phyloP scores from a whole-genome alignment of 2,888 invertebrate genomes.

The Thera obeliscata region DNA sequence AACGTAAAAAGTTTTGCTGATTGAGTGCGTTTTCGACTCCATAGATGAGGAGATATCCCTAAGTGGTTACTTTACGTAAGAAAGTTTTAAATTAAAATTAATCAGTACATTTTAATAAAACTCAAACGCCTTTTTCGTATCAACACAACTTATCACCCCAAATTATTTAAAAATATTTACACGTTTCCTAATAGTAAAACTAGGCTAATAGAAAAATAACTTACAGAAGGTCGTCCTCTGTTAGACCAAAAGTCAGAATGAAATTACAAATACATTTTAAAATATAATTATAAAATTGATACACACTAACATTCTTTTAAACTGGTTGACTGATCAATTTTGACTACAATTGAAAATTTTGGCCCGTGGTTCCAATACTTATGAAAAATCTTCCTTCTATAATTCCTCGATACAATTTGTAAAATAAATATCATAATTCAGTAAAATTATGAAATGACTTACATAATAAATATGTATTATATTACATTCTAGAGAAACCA shows the following conservation, averaged over 20 bases:
- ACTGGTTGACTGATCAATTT: slow-evolving; percentile 68
- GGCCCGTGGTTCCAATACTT: slow-evolving; percentile 72
- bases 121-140: slow-evolving; percentile 65
- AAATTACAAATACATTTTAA: slow-evolving; percentile 24
- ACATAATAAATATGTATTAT: slow-evolving; percentile 40
- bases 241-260: slow-evolving; percentile 42
- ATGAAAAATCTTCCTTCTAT: slow-evolving; percentile 59
- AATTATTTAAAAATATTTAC: slow-evolving; percentile 41
- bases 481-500: slow-evolving; percentile 50
- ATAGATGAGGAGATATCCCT: slow-evolving; percentile 77
- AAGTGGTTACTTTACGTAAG: slow-evolving; percentile 68
- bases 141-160: slow-evolving; percentile 36
- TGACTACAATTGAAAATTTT: slow-evolving; percentile 80
- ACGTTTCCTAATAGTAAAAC: slow-evolving; percentile 45
- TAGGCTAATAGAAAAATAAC: slow-evolving; percentile 44
- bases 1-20: slow-evolving; percentile 25
- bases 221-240: slow-evolving; percentile 46
- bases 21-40: slow-evolving; percentile 41
- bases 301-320: slow-evolving; percentile 48
- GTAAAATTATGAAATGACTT: slow-evolving; percentile 55
- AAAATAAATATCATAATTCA: slow-evolving; percentile 47
- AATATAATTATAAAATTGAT: slow-evolving; percentile 37
- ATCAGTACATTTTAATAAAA: slow-evolving; percentile 82
- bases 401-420: slow-evolving; percentile 30
- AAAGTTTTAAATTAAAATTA: slow-evolving; percentile 78